These are phyloP conservation scores for Exaiptasia diaphana DNA, from an alignment of 64 coral and sea anemone species.

Conservation along the genomic window DNA sequence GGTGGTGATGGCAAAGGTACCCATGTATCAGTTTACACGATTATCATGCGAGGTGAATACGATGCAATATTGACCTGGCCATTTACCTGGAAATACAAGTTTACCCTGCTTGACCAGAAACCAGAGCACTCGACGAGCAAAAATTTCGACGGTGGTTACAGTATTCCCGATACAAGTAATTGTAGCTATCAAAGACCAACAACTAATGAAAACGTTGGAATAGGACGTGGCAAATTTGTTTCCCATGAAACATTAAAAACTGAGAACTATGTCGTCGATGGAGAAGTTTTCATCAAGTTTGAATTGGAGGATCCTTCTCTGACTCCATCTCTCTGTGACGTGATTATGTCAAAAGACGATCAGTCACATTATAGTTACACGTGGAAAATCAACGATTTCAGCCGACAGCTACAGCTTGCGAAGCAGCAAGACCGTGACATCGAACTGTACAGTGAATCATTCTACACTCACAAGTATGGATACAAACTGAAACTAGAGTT, in stretches of 20 bases:
- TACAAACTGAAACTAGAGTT: constrained; percentile 22
- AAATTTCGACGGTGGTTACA: constrained; percentile 19
- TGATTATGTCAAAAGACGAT: no score
- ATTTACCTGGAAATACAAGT: not conserved
- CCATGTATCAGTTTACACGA: no score
- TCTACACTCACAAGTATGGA: constrained; percentile 5
- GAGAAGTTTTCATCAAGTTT: constrained; percentile 5
- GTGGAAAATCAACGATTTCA: no score
- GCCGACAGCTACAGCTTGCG: no score
- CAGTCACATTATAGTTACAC: no score
- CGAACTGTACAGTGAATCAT: constrained; percentile 1
- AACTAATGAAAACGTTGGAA: not conserved
- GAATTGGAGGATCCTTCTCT: no score
- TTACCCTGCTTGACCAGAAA: constrained; percentile 17
- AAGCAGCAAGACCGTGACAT: no score
- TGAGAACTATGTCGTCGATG: not conserved
- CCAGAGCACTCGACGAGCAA: not conserved
- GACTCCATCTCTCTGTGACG: no score
- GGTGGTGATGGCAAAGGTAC: no score
- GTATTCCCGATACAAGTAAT: not conserved
- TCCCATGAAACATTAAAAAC: constrained; percentile 2
- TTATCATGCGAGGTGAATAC: constrained; percentile 26
- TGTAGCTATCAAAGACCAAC: not conserved
- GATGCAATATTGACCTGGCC: constrained; percentile 34
- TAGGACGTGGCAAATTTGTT: constrained; percentile 2